These are phyloP conservation scores for Eulemur mongoz DNA, from an alignment of 2,797 vertebrate species.

Conservation along the genomic window DNA sequence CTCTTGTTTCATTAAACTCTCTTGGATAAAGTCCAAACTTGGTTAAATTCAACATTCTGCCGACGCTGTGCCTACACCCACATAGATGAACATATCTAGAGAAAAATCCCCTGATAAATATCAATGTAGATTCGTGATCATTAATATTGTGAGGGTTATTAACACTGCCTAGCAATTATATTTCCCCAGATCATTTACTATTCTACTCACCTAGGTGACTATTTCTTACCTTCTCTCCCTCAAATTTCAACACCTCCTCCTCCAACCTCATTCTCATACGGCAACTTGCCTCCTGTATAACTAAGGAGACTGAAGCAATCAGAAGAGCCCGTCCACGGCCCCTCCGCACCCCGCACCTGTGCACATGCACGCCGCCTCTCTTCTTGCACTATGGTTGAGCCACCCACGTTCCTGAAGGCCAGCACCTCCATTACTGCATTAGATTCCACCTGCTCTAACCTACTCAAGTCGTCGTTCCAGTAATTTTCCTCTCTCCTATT, in stretches of 20 bases:
- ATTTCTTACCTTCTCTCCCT: background rate
- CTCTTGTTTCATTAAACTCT: background rate
- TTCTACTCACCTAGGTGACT: background rate
- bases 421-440: background rate
- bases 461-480: background rate
- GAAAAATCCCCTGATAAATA: background rate
- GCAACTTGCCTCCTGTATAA: background rate
- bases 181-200: background rate
- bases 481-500: background rate
- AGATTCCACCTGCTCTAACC: background rate
- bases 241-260: background rate
- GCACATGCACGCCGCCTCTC: background rate
- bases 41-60: background rate
- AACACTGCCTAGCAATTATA: background rate
- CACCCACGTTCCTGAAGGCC: background rate
- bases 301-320: background rate
- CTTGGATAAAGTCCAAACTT: background rate
- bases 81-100: background rate
- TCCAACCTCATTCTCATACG: background rate
- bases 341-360: too few relatives aligned
- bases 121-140: background rate
- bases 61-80: background rate
- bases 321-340: background rate
- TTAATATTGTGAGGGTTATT: background rate
- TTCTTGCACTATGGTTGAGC: background rate